These are phyloP conservation scores for Sitobion miscanthi DNA, from an alignment of 1,140 invertebrate genomes.

Conservation along the genomic window DNA sequence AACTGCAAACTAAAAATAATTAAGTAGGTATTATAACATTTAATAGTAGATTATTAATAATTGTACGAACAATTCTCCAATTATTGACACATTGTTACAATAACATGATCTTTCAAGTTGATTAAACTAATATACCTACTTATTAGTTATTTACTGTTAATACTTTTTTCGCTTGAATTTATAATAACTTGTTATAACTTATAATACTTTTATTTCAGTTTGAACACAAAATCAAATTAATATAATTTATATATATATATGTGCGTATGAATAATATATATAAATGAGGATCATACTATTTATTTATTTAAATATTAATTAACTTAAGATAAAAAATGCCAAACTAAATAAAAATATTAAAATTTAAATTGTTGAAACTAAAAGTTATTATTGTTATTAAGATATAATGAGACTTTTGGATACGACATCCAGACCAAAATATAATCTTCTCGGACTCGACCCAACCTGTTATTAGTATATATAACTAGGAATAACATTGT, in stretches of 20 bases:
- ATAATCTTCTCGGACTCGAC: conserved; percentile 39
- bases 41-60: neutral
- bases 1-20: neutral
- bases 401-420: neutral
- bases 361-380: neutral
- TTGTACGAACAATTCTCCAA: neutral
- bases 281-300: neutral
- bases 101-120: neutral
- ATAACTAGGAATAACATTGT: neutral
- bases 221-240: neutral
- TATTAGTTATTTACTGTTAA: neutral
- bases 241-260: too few relatives aligned
- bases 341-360: neutral
- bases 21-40: neutral
- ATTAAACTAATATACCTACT: neutral
- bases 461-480: conserved; percentile 3
- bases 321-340: too few relatives aligned
- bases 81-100: neutral
- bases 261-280: neutral
- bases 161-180: neutral
- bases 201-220: neutral
- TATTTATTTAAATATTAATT: neutral
- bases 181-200: neutral
- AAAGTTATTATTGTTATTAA: conserved; percentile 6
- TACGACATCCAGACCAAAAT: conserved; percentile 46